A percentile compares a stretch with the other conserved stretches of the same genome.
Evolutionary conservation across 2,888 invertebrate species (phyloP).

Genomic region (Cyaniris semiargus): DNA sequence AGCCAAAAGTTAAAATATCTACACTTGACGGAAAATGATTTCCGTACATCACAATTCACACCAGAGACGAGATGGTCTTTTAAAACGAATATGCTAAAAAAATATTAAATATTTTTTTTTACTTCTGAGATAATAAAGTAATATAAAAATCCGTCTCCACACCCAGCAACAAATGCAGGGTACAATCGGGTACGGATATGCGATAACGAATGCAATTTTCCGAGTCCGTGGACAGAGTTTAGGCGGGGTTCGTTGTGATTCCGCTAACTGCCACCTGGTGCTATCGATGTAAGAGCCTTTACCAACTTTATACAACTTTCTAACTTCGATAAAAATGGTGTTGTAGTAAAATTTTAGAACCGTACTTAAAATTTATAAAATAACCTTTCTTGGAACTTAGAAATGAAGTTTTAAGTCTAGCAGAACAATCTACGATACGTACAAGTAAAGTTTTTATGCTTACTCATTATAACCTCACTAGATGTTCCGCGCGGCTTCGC

Average conservation of each 20-base stretch:
- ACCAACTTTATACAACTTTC: slow-evolving; percentile 20
- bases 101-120: no score
- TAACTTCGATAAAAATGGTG: not conserved
- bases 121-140: not conserved
- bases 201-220: slow-evolving; percentile 81
- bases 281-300: slow-evolving; percentile 28
- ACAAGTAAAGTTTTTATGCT: no score
- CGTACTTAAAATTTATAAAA: not conserved
- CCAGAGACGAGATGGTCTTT: no score
- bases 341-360: not conserved
- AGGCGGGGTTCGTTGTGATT: slow-evolving; percentile 59
- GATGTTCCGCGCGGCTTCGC: no score
- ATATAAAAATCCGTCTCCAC: not conserved
- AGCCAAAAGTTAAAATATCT: no score
- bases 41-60: no score
- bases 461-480: not conserved
- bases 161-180: slow-evolving; percentile 35
- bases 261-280: slow-evolving; percentile 56
- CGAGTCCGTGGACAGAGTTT: slow-evolving; percentile 73
- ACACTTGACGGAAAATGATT: no score
- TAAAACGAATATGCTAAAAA: no score
- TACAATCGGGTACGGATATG: slow-evolving; percentile 66
- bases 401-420: not conserved
- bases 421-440: not conserved
- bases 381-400: not conserved